Conservation (phyloP, 2,113 vertebrate species). For the Chelonoidis abingdonii region DNA sequence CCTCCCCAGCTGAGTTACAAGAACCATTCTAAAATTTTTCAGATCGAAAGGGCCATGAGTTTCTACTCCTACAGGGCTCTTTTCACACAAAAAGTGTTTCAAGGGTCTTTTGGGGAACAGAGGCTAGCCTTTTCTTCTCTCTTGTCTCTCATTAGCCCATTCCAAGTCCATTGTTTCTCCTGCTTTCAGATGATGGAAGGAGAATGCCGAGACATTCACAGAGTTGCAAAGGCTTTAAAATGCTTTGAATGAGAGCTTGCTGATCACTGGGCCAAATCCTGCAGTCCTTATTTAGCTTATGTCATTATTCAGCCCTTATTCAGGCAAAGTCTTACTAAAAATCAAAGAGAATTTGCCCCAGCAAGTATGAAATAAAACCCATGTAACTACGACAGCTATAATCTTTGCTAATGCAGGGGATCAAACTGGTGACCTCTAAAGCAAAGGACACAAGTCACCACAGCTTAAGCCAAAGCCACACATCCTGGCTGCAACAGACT, state of each 20-base stretch:
- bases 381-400: neutral
- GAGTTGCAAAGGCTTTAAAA: neutral
- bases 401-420: neutral
- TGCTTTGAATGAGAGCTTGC: neutral
- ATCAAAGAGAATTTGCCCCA: neutral
- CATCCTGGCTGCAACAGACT: neutral
- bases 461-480: neutral
- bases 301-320: neutral
- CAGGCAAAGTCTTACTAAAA: neutral
- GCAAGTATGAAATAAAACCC: neutral
- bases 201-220: neutral
- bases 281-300: neutral
- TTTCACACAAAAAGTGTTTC: neutral
- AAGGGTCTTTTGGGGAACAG: neutral
- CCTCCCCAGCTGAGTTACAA: neutral
- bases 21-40: neutral
- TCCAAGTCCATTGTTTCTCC: neutral
- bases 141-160: neutral
- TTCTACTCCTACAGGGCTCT: neutral
- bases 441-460: neutral
- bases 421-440: neutral
- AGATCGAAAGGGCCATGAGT: rapidly evolving
- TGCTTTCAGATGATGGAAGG: neutral
- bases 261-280: neutral
- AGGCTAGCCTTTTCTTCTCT: neutral